A percentile compares a stretch with the other conserved stretches of the same genome.
Conservation (phyloP, 2,113 vertebrate species). For the Scomber scombrus region DNA sequence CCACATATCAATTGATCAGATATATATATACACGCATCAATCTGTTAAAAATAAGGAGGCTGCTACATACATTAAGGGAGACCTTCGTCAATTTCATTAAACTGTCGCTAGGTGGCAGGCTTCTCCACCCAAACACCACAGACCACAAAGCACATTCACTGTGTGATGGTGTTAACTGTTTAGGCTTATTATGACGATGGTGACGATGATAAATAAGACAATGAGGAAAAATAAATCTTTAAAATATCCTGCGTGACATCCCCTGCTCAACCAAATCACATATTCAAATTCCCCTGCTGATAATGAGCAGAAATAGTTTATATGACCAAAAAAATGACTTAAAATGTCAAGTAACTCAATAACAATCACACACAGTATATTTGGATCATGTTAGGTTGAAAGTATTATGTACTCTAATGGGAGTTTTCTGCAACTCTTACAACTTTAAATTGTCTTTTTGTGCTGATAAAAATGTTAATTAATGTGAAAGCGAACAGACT, state of each 20-base stretch:
- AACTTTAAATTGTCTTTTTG: no score
- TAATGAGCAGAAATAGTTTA: no score
- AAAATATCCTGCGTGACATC: not conserved
- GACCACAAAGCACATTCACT: not conserved
- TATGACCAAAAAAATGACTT: no score
- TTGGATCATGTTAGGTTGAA: no score
- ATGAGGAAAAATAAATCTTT: not conserved
- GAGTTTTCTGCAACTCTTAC: no score
- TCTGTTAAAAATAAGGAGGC: not conserved
- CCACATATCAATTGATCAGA: not conserved
- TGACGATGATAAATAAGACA: not conserved
- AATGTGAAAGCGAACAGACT: no score
- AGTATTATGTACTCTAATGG: no score
- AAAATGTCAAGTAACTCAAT: no score
- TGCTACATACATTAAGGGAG: not conserved
- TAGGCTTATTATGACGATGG: not conserved
- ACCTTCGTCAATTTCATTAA: not conserved
- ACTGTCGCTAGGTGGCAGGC: slow-evolving; percentile 69
- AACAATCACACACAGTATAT: no score
- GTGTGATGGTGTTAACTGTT: not conserved
- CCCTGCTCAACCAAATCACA: not conserved
- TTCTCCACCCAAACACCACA: slow-evolving; percentile 19
- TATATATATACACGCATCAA: not conserved
- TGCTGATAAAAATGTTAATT: no score
- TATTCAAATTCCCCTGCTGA: no score